phyloP scores from a whole-genome alignment of 2,888 invertebrate species.

The Drosophila parthenogenetica region DNA sequence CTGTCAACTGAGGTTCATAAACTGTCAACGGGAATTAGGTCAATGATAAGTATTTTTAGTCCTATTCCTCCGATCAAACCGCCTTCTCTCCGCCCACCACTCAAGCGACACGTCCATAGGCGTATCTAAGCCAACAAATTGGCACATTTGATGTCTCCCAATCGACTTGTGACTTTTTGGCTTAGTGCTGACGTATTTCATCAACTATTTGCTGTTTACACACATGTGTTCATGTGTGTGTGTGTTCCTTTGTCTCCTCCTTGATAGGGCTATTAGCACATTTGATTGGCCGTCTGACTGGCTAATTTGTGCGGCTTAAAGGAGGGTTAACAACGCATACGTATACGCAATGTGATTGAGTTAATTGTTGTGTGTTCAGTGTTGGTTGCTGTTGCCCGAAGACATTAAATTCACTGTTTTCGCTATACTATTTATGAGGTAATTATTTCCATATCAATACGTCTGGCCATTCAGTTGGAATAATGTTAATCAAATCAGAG shows the following conservation, averaged over 20 bases:
- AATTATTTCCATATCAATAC: constrained; percentile 64
- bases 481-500: constrained; percentile 63
- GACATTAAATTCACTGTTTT: constrained; percentile 21
- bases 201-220: constrained; percentile 35
- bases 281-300: constrained; percentile 56
- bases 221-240: background rate
- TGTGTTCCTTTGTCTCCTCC: constrained; percentile 25
- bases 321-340: constrained; percentile 9
- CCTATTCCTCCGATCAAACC: background rate
- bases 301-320: constrained; percentile 55
- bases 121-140: constrained; percentile 26
- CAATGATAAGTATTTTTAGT: constrained; percentile 72
- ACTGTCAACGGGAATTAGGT: constrained; percentile 72
- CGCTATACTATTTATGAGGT: constrained; percentile 48
- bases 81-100: background rate
- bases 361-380: constrained; percentile 17
- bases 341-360: constrained; percentile 23
- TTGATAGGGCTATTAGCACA: constrained; percentile 27
- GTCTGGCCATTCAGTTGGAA: constrained; percentile 62
- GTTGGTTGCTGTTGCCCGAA: constrained; percentile 1
- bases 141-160: constrained; percentile 11
- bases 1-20: constrained; percentile 44
- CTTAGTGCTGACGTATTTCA: constrained; percentile 46
- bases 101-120: constrained; percentile 15
- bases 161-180: constrained; percentile 33